Percentiles rank a stretch among this genome's conserved stretches.
Conservation (phyloP, 2,888 invertebrate genomes). For the Rambutsinella grinnellia region DNA sequence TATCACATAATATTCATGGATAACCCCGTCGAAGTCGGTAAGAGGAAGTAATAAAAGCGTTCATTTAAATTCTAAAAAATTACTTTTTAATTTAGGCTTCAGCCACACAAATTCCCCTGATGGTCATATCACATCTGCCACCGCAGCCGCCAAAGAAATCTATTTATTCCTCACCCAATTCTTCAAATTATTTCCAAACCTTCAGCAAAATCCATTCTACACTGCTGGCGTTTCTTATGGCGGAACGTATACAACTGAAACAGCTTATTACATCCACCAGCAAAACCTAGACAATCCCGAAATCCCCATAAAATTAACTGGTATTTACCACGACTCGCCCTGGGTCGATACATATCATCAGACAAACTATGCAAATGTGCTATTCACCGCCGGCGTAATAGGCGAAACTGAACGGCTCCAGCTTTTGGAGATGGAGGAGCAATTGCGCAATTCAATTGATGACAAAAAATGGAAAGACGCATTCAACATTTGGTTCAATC, state of each 20-base stretch:
- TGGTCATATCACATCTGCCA: conserved; percentile 23
- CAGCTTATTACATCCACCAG: conserved; percentile 33
- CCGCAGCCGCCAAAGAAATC: conserved; percentile 31
- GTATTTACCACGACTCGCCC: conserved; percentile 66
- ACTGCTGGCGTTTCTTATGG: conserved; percentile 39
- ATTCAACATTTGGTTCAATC: conserved; percentile 21
- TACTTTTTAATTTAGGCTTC: conserved; percentile 27
- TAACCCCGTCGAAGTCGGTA: conserved; percentile 69
- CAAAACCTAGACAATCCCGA: conserved; percentile 73
- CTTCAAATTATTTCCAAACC: conserved; percentile 46
- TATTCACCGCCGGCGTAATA: conserved; percentile 68
- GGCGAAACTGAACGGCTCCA: conserved; percentile 61
- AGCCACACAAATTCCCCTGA: conserved; percentile 44
- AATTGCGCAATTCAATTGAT: conserved; percentile 51
- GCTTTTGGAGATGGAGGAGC: conserved; percentile 59
- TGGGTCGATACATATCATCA: conserved; percentile 66
- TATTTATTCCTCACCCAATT: conserved; percentile 49
- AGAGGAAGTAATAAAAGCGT: background rate
- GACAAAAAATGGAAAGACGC: conserved; percentile 54
- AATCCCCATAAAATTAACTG: conserved; percentile 78
- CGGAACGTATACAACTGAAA: conserved; percentile 31
- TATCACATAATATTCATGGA: conserved; percentile 65
- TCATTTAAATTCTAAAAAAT: background rate
- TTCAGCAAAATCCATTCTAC: conserved; percentile 40
- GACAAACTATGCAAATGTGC: conserved; percentile 69